A percentile compares a stretch with the other conserved stretches of the same genome.
Conservation (phyloP, 2,888 invertebrate species). For the Synergus itoensis region DNA sequence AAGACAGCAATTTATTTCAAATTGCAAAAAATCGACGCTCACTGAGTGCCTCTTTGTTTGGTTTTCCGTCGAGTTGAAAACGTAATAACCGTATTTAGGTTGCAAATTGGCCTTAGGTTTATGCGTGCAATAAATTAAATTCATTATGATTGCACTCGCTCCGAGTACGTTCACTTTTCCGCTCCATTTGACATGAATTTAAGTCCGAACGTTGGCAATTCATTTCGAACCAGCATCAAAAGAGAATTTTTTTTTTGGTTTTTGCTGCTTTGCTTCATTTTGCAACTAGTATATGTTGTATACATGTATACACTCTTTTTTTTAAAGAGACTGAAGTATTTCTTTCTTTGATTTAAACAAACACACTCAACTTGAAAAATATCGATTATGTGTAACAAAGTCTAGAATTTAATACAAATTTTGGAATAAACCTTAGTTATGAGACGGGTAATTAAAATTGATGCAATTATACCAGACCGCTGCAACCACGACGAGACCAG, state of each 20-base stretch:
- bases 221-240: background rate
- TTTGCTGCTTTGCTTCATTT: background rate
- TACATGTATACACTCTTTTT: no score
- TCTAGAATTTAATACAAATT: no score
- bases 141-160: constrained; percentile 18
- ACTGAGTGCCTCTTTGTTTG: background rate
- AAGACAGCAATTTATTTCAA: constrained; percentile 15
- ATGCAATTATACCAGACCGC: no score
- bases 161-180: constrained; percentile 7
- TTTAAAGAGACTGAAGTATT: no score
- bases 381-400: no score
- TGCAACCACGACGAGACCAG: no score
- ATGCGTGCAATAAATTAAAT: constrained; percentile 17
- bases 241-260: background rate
- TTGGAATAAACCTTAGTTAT: no score
- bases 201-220: background rate
- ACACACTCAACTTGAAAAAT: no score
- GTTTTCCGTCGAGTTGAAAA: constrained; percentile 14
- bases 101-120: constrained; percentile 17
- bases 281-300: no score
- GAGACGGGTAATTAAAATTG: no score
- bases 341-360: no score
- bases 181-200: background rate
- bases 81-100: constrained; percentile 1
- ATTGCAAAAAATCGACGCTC: background rate